phyloP scores from a whole-genome alignment of 2,888 invertebrate species.

The Carterocephalus palaemon region DNA sequence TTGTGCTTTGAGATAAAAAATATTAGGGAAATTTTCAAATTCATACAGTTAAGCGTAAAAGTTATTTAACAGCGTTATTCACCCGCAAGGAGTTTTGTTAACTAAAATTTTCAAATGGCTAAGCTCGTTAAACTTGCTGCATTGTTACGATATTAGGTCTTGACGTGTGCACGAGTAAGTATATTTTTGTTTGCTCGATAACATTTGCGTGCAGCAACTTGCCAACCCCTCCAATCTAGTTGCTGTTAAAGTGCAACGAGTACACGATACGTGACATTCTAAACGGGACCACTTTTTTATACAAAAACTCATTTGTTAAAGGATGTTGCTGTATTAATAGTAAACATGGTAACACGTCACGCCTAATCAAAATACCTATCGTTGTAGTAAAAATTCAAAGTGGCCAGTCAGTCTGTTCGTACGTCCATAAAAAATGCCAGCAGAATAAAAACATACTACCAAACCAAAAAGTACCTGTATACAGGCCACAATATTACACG shows the following conservation, averaged over 20 bases:
- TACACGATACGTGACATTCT: slow-evolving; percentile 63
- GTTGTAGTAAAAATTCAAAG: too few relatives aligned
- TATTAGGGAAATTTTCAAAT: too few relatives aligned
- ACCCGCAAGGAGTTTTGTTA: slow-evolving; percentile 51
- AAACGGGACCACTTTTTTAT: slow-evolving; percentile 49
- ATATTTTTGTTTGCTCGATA: slow-evolving; percentile 54
- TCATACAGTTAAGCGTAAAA: too few relatives aligned
- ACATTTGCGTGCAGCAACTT: slow-evolving; percentile 58
- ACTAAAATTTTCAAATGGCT: slow-evolving; percentile 53
- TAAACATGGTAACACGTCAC: too few relatives aligned
- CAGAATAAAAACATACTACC: too few relatives aligned
- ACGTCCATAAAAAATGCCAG: too few relatives aligned
- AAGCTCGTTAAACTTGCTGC: slow-evolving; percentile 54
- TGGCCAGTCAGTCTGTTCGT: too few relatives aligned
- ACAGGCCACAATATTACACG: too few relatives aligned
- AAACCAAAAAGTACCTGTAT: too few relatives aligned
- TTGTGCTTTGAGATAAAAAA: too few relatives aligned
- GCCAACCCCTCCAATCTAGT: slow-evolving; percentile 69
- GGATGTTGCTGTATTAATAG: too few relatives aligned
- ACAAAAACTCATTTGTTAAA: slow-evolving; percentile 24
- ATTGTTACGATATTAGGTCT: slow-evolving; percentile 45
- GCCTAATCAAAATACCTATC: too few relatives aligned
- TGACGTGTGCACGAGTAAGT: slow-evolving; percentile 43
- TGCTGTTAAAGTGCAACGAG: slow-evolving; percentile 66
- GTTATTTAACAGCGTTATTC: slow-evolving; percentile 30